Conservation (phyloP, 2,797 vertebrate genomes). For the Phoxinus dragarum region DNA sequence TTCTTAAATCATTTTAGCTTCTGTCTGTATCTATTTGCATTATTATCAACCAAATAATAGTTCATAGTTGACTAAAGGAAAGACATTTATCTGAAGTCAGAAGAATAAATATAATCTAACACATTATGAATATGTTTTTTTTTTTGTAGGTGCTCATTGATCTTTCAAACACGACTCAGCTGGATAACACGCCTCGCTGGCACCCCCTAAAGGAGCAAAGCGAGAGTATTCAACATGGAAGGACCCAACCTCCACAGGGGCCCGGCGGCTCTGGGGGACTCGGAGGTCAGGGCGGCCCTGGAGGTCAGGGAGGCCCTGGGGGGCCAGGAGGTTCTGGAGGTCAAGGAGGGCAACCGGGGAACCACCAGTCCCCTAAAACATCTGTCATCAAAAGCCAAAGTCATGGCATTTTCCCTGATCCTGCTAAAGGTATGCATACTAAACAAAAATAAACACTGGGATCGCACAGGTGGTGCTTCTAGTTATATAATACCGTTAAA, state of each 20-base stretch:
- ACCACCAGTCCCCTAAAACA: conserved; percentile 90
- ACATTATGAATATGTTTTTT: background rate
- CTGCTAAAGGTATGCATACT: conserved; percentile 89
- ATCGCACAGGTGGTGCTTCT: background rate
- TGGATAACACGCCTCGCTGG: conserved; percentile 96
- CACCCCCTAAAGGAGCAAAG: conserved; percentile 93
- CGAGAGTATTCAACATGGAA: conserved; percentile 91
- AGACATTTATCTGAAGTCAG: background rate
- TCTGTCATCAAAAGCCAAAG: conserved; percentile 99
- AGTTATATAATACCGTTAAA: background rate
- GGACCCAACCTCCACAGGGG: conserved; percentile 83
- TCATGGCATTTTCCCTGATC: conserved; percentile 97
- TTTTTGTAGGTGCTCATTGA: conserved; percentile 91
- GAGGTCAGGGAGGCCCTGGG: conserved; percentile 61
- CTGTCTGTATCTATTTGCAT: background rate
- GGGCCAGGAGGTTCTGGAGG: conserved; percentile 67
- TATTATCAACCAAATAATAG: conserved; percentile 1
- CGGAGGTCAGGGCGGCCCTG: conserved; percentile 60
- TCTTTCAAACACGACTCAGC: conserved; percentile 88
- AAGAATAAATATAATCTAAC: background rate
- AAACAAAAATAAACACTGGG: background rate
- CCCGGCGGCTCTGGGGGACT: conserved; percentile 71
- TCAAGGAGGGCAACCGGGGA: conserved; percentile 72
- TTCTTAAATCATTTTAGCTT: background rate
- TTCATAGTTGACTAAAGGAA: background rate